Evolutionary conservation across 2,113 vertebrate genomes (phyloP).

Genomic region (Lamprotornis superbus): DNA sequence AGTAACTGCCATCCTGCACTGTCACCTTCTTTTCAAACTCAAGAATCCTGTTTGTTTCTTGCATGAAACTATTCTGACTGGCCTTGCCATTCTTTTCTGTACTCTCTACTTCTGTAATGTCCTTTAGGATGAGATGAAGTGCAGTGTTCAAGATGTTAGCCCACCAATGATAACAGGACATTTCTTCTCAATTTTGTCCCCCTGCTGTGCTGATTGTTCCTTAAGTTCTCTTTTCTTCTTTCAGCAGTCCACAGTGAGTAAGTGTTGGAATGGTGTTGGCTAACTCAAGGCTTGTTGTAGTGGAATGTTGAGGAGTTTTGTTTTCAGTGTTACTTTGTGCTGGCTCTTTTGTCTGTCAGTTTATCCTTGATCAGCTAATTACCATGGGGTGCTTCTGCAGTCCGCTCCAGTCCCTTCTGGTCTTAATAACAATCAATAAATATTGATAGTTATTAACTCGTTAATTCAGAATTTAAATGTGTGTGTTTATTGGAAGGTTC

Average conservation of each 20-base stretch:
- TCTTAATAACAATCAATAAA: background rate
- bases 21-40: background rate
- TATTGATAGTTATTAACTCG: background rate
- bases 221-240: slow-evolving; percentile 48
- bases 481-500: background rate
- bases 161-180: slow-evolving; percentile 13
- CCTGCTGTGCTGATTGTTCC: slow-evolving; percentile 35
- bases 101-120: slow-evolving; percentile 17
- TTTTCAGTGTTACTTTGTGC: background rate
- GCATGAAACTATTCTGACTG: background rate
- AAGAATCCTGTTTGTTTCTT: background rate
- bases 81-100: slow-evolving; percentile 27
- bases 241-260: slow-evolving; percentile 44
- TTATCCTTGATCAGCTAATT: background rate
- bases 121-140: slow-evolving; percentile 23
- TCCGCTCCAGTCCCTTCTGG: background rate
- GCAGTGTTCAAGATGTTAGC: slow-evolving; percentile 38
- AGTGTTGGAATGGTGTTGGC: slow-evolving; percentile 24
- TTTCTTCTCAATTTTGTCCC: slow-evolving; percentile 40
- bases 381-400: background rate
- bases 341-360: background rate
- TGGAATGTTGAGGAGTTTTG: slow-evolving; percentile 8
- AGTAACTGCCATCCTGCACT: background rate
- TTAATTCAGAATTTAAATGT: background rate
- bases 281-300: background rate